phyloP scores from a whole-genome alignment of 92 coral and sea anemone genomes.

The Galaxea fascicularis region DNA sequence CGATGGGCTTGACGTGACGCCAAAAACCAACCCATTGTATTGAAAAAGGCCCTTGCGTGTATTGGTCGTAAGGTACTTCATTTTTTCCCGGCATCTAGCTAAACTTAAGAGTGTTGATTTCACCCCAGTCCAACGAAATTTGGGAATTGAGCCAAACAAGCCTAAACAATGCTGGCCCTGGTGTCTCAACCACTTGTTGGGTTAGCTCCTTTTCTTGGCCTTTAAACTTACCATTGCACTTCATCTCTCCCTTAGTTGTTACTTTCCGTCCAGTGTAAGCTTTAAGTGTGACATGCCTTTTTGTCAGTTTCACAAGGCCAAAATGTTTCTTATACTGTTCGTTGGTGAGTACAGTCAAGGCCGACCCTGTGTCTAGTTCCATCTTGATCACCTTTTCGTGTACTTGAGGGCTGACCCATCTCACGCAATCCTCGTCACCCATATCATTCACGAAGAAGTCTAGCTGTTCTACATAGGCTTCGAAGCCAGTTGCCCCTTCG shows the following conservation, averaged over 20 bases:
- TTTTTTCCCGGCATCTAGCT: not conserved
- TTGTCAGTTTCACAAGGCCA: slow-evolving; percentile 48
- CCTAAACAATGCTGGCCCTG: slow-evolving; percentile 7
- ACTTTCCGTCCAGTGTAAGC: slow-evolving; percentile 55
- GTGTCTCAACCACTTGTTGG: slow-evolving; percentile 43
- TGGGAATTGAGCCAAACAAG: slow-evolving; percentile 35
- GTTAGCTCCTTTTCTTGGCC: slow-evolving; percentile 40
- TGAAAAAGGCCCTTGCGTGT: no score
- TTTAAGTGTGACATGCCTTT: not conserved
- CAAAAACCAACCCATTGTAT: no score
- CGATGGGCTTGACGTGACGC: no score
- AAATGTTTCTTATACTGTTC: slow-evolving; percentile 2
- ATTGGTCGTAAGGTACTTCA: no score
- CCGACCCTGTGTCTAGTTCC: not conserved
- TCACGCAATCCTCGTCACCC: no score
- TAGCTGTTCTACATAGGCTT: no score
- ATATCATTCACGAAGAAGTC: no score
- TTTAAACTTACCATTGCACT: slow-evolving; percentile 49
- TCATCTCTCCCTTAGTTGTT: slow-evolving; percentile 49
- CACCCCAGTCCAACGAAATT: slow-evolving; percentile 54
- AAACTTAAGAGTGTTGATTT: slow-evolving; percentile 45
- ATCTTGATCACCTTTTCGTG: no score
- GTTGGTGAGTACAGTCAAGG: no score
- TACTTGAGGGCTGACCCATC: no score
- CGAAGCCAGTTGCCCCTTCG: no score